Percentiles rank a stretch among this genome's conserved stretches.
Evolutionary conservation across 2,888 invertebrate genomes (phyloP).

Genomic region (Oligia strigilis): DNA sequence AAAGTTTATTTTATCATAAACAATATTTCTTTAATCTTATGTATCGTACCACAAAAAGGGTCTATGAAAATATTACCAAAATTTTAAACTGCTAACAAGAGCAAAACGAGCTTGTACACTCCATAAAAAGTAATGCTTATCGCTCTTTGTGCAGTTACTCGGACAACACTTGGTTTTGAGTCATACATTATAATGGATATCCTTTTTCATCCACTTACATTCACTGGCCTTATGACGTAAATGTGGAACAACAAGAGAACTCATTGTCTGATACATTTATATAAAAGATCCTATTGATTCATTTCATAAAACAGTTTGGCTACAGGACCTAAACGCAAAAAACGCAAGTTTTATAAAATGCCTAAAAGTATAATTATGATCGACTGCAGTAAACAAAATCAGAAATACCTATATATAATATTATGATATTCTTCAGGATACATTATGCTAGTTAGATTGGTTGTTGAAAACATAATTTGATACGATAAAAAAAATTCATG

Average conservation of each 20-base stretch:
- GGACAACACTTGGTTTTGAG: constrained; percentile 43
- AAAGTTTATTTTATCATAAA: constrained; percentile 14
- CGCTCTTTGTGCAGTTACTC: constrained; percentile 33
- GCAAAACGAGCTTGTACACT: constrained; percentile 26
- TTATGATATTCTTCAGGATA: no score
- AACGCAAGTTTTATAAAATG: no score
- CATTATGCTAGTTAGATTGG: no score
- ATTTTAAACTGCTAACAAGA: constrained; percentile 22
- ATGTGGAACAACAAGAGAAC: constrained; percentile 24
- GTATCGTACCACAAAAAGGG: constrained; percentile 25
- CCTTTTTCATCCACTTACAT: constrained; percentile 49
- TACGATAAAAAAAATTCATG: no score
- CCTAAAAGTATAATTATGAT: no score
- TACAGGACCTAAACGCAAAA: no score
- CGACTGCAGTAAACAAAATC: no score
- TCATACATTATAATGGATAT: constrained; percentile 48
- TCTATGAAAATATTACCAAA: constrained; percentile 22
- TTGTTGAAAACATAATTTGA: no score
- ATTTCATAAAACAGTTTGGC: not conserved
- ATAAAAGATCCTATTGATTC: constrained; percentile 1
- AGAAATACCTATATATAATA: no score
- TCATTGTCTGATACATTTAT: constrained; percentile 13
- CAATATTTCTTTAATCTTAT: not conserved
- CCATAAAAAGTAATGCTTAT: constrained; percentile 41
- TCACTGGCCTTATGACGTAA: constrained; percentile 40